Evolutionary conservation across 2,888 invertebrate genomes (phyloP).

Genomic region (Pandemis corylana): DNA sequence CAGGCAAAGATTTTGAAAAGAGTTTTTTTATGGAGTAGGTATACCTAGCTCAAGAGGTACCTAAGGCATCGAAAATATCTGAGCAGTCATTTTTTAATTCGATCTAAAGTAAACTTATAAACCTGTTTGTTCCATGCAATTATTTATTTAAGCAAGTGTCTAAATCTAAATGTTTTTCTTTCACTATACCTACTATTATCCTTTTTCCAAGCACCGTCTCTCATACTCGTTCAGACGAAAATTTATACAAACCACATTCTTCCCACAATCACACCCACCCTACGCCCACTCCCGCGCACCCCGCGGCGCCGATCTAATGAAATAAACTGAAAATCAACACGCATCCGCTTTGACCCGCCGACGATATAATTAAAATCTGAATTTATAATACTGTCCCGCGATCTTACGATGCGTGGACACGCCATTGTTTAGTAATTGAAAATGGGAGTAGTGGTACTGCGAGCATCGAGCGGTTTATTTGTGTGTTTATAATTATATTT

Average conservation of each 20-base stretch:
- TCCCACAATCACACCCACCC: slow-evolving; percentile 53
- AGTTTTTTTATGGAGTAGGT: too few relatives aligned
- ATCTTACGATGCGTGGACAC: slow-evolving; percentile 64
- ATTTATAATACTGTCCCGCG: slow-evolving; percentile 69
- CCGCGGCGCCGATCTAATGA: slow-evolving; percentile 83
- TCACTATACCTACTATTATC: too few relatives aligned
- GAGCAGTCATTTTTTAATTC: too few relatives aligned
- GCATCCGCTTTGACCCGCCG: slow-evolving; percentile 59
- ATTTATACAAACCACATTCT: not conserved
- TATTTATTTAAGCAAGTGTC: too few relatives aligned
- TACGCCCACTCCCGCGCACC: slow-evolving; percentile 68
- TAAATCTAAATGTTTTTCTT: too few relatives aligned
- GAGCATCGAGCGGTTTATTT: not conserved
- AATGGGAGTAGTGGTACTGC: slow-evolving; percentile 46
- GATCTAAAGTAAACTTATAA: too few relatives aligned
- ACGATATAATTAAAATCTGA: slow-evolving; percentile 78
- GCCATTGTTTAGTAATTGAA: slow-evolving; percentile 59
- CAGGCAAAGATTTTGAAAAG: too few relatives aligned
- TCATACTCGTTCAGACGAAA: not conserved
- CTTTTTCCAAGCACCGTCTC: not conserved
- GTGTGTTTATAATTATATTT: not conserved
- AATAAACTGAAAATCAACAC: slow-evolving; percentile 86
- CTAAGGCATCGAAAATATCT: too few relatives aligned
- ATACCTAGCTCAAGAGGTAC: too few relatives aligned
- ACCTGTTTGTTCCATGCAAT: too few relatives aligned